A percentile compares a stretch with the other conserved stretches of the same genome.
These are phyloP conservation scores for Panorpa germanica DNA, from an alignment of 2,888 invertebrate genomes.

Conservation along the genomic window DNA sequence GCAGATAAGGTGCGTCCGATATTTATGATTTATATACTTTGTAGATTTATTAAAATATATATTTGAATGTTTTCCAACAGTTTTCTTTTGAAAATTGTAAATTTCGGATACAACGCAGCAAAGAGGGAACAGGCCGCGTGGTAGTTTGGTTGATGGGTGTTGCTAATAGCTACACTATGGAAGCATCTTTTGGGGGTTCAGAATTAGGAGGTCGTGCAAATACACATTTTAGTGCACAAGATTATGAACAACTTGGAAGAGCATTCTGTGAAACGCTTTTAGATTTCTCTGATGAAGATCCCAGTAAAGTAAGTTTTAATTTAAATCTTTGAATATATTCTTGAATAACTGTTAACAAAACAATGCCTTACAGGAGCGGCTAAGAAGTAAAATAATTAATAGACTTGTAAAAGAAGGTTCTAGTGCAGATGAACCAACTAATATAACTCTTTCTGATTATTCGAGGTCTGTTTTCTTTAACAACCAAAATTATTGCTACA, in stretches of 20 bases:
- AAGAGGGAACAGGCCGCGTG: constrained; percentile 87
- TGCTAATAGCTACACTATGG: constrained; percentile 86
- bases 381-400: constrained; percentile 62
- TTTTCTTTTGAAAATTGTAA: constrained; percentile 90
- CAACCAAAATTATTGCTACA: not conserved
- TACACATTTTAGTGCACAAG: constrained; percentile 52
- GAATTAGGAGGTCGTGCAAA: constrained; percentile 61
- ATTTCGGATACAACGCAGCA: constrained; percentile 81
- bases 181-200: constrained; percentile 87
- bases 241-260: constrained; percentile 67
- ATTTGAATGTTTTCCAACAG: constrained; percentile 28
- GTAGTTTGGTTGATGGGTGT: constrained; percentile 93
- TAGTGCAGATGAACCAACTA: constrained; percentile 74
- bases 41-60: constrained; percentile 1
- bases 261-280: constrained; percentile 84
- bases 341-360: constrained; percentile 10
- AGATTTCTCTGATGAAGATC: constrained; percentile 78
- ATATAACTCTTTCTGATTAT: constrained; percentile 71
- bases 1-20: constrained; percentile 57
- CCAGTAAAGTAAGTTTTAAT: constrained; percentile 43
- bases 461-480: constrained; percentile 41
- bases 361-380: constrained; percentile 36
- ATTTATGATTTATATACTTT: not conserved
- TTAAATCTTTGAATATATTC: constrained; percentile 15
- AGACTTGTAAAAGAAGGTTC: constrained; percentile 67